Evolutionary conservation across 2,888 invertebrate genomes (phyloP), one percentile per base, ranked within the genome.

Genomic region (Volucella bombylans): DNA sequence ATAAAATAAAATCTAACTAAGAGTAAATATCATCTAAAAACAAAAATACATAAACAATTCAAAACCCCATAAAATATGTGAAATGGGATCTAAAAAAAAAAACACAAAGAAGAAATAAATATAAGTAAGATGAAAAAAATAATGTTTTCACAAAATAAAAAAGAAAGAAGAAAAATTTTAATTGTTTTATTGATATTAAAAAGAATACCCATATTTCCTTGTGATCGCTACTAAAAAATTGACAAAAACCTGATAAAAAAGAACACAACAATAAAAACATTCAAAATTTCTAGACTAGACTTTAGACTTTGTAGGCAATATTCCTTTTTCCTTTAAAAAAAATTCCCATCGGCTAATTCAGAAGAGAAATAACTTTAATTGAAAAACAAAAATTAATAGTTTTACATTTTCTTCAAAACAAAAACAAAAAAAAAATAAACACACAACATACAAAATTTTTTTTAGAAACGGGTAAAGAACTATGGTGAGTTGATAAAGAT

Each of bases 81-180:
- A 81, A 72, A 72, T 74, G 41, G 67, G 64, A 73, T 64, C 49
- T 50, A 43, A 45, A 14, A 50, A 68, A 69, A 65, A 45, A 15
- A 52, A 61, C 61, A 65, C 61, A 65, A 64, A 49, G 47, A 47
- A 45, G 47, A 77, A 18, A 55, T 55, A 62, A 47, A 69, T 54
- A 71, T 73, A 81, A 77, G 71, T 81, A 68, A 49, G 71, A 81
- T 45, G 71, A 57, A 64, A 81, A n/a, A 76, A 81, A 86, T 45
- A 80, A 79, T 82, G 87, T 87, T 87, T 87, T 87, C 87, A 87
- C 83, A 87, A 86, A 87, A 82, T 65, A 72, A 80, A 73, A 80
- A 62, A 38, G 57, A 67, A 76, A 77, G 55, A 71, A 71, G n/a
- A 54, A 61, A 62, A 55, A 18, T 55, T 11, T 8, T 10, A 31